Evolutionary conservation across 1,140 invertebrate species (phyloP).

Genomic region (Drosophila melanica): DNA sequence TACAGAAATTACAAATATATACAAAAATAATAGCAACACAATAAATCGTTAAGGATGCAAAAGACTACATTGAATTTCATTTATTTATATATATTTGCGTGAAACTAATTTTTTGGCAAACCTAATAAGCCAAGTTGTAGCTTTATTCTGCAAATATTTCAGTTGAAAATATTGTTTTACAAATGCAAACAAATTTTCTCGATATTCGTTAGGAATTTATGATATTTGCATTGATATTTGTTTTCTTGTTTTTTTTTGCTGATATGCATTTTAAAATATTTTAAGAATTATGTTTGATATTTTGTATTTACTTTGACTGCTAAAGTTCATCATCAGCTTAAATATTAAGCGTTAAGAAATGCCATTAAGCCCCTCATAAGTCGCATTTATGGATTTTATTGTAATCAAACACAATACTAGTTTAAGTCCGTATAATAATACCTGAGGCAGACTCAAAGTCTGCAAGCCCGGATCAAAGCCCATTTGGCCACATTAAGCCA

Average conservation of each 20-base stretch:
- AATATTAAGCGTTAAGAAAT: background rate
- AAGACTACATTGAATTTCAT: too few species aligned
- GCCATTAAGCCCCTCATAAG: background rate
- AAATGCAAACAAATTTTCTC: too few species aligned
- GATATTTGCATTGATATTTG: background rate
- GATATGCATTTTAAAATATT: background rate
- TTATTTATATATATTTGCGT: too few species aligned
- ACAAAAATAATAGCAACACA: too few species aligned
- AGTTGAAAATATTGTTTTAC: too few species aligned
- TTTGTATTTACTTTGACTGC: background rate
- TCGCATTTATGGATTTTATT: conserved; percentile 5
- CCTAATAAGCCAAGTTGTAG: too few species aligned
- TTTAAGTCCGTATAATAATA: background rate
- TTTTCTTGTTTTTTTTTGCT: background rate
- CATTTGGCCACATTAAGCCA: conserved; percentile 11
- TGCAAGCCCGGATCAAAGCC: background rate
- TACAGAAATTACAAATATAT: too few species aligned
- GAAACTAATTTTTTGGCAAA: too few species aligned
- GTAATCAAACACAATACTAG: background rate
- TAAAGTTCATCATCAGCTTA: conserved; percentile 1
- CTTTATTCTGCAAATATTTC: too few species aligned
- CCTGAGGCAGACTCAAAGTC: too few species aligned
- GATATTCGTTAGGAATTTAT: too few species aligned
- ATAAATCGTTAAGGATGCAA: too few species aligned
- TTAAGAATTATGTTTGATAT: background rate